Evolutionary conservation across 1,140 invertebrate genomes (phyloP), one percentile per base, ranked within the genome.

Genomic region (Drosophila asahinai): DNA sequence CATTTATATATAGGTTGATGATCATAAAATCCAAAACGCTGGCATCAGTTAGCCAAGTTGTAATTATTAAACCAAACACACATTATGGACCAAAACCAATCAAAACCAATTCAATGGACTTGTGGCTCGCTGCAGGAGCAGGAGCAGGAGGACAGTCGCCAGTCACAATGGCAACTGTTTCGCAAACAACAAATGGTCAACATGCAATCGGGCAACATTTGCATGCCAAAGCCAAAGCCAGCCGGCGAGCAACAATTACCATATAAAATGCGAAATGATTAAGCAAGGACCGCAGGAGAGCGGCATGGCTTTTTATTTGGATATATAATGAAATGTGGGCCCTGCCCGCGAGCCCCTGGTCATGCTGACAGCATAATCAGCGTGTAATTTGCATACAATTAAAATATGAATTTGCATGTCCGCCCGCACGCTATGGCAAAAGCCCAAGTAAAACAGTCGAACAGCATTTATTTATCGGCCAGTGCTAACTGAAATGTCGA

Each of bases 331-430:
- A 84, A 84, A 77, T 77, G 68, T 71, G 22, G 64, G 64, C 60
- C 62, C 36, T 19, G 36, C n/a, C 33, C 11, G 40, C 33, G 40
- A 52, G 68, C 55, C 72, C 45, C 59, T 9, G n/a, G 48, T 71
- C 54, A 63, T 68, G 55, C 67, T 87, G 83, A 83, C 84, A 86
- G 83, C 84, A 78, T 89, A 89, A 87, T 81, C 84, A 84, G 77
- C 57, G 60, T 66, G 63, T 68, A 81, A 87, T 87, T 89, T 75
- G 78, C 77, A 87, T 84, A 65, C 59, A 84, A 81, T 87, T 87
- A 86, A 80, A 80, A 83, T 60, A 71, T 78, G 65, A 51, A 78
- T 81, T 90, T 79, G 58, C 83, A 78, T 72, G 45, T 49, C 19
- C 33, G 25, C 43, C 55, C 55, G 25, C 81, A 61, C 47, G 48